Percentiles rank a stretch among this genome's conserved stretches.
These are phyloP conservation scores for Salminus brasiliensis DNA, from an alignment of 2,113 vertebrate species.

Conservation along the genomic window DNA sequence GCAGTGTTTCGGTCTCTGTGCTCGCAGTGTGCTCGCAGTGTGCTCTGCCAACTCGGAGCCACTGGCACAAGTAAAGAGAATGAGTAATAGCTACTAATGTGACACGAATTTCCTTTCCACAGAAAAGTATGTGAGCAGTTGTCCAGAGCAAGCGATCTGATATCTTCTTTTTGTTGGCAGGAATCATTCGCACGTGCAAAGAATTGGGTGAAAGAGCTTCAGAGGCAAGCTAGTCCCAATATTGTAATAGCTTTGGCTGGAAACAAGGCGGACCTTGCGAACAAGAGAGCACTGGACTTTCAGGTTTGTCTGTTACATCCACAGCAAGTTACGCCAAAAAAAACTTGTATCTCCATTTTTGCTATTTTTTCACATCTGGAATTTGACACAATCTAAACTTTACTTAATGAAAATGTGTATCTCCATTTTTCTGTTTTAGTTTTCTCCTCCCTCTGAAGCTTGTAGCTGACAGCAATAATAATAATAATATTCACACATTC, in stretches of 20 bases:
- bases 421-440: too few species aligned
- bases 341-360: too few species aligned
- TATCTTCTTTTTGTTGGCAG: conserved; percentile 73
- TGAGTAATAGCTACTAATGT: not conserved
- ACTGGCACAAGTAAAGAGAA: not conserved
- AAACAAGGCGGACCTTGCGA: conserved; percentile 97
- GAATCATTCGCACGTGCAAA: conserved; percentile 98
- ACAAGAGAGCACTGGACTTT: conserved; percentile 96
- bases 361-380: too few species aligned
- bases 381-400: too few species aligned
- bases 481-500: too few species aligned
- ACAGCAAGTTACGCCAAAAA: not conserved
- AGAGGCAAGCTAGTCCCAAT: conserved; percentile 99
- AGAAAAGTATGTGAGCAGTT: not conserved
- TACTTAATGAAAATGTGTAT: too few species aligned
- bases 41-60: not conserved
- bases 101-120: not conserved
- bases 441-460: too few species aligned
- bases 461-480: too few species aligned
- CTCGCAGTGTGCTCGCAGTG: not conserved
- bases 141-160: not conserved
- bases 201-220: conserved; percentile 99
- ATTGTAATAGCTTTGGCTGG: conserved; percentile 99
- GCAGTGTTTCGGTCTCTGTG: not conserved
- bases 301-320: conserved; percentile 81